Percentiles rank a stretch among this genome's conserved stretches.
Conservation (phyloP, 1,140 invertebrate genomes). For the Galendromus occidentalis region DNA sequence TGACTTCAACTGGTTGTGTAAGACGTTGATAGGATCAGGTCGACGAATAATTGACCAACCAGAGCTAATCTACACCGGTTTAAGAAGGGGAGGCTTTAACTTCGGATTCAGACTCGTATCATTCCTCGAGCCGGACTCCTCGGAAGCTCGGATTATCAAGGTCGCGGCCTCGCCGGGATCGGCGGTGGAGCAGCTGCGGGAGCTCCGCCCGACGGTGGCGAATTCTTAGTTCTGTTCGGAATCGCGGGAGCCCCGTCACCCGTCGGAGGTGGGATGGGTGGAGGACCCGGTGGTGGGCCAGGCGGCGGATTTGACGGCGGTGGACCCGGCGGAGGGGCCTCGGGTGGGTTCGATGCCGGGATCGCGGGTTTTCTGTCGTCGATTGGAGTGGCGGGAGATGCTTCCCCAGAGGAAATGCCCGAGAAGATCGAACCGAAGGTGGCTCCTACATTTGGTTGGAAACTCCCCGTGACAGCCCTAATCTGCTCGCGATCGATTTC, state of each 20-base stretch:
- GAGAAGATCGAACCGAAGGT: conserved; percentile 11
- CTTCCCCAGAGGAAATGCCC: conserved; percentile 1
- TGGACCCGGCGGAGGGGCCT: not conserved
- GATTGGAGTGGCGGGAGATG: not conserved
- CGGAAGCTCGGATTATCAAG: not conserved
- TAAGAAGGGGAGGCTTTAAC: too few relatives aligned
- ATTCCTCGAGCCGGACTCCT: too few relatives aligned
- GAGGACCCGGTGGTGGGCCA: conserved; percentile 23
- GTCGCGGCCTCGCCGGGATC: not conserved
- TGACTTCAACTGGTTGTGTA: too few relatives aligned
- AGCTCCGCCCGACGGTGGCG: not conserved
- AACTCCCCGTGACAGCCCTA: not conserved
- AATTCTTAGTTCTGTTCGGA: not conserved
- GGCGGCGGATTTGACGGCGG: conserved; percentile 12
- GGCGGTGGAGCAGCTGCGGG: not conserved
- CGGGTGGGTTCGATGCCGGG: conserved; percentile 12
- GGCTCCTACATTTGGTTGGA: not conserved
- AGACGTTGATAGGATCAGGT: too few relatives aligned
- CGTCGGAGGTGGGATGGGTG: too few relatives aligned
- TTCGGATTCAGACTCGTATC: too few relatives aligned
- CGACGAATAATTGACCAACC: too few relatives aligned
- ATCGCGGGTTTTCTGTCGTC: conserved; percentile 18
- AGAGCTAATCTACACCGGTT: too few relatives aligned
- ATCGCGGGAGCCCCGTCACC: not conserved
- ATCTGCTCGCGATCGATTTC: conserved; percentile 9